Evolutionary conservation across 2,797 vertebrate genomes (phyloP), one percentile per base, ranked within the genome.

Genomic region (Lerista edwardsae): DNA sequence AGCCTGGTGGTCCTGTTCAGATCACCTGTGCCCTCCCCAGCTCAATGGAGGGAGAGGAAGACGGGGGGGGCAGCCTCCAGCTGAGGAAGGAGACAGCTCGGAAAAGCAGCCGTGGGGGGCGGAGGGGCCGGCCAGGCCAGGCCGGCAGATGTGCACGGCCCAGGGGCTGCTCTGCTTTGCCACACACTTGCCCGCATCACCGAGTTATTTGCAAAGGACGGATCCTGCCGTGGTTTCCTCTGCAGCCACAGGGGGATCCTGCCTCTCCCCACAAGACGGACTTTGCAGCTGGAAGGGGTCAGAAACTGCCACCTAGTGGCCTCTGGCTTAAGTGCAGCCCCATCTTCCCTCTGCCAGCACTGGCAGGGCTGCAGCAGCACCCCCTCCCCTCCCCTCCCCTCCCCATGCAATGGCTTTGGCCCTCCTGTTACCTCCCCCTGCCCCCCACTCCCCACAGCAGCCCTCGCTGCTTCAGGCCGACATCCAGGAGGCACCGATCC

Each of bases 381-480:
- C 8, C 17, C 65, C 34, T 65, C 64, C 65, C n/a, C 17, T 12
- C 64, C 64, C 9, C n/a, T n/a, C n/a, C n/a, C 65, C 59, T 25
- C 75, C 81, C 51, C 51, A 2, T 81, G 85, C 80, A 89, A 79
- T 87, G 75, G 47, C n/a, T 12, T 87, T 14, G 85, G 83, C 84
- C n/a, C 84, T 92, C 87, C 93, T 82, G 85, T 91, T 82, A 89
- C 84, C 94, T 88, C 79, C 83, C 82, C 89, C 90, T 86, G 21
- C 86, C 86, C 78, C 90, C 90, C 83, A 75, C 59, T 25, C 75
- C 81, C 51, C 51, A 2, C 51, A 15, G 74, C 79, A 65, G 51
- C 88, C 94, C 39, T 34, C 10, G 62, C 34, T 1, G 41, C 79
- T 61, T 3, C 2, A 21, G 5, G 14, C 62, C 31, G 1, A 27